Evolutionary conservation across 2,888 invertebrate genomes (phyloP).

Genomic region (Drosophila trichaetosa): DNA sequence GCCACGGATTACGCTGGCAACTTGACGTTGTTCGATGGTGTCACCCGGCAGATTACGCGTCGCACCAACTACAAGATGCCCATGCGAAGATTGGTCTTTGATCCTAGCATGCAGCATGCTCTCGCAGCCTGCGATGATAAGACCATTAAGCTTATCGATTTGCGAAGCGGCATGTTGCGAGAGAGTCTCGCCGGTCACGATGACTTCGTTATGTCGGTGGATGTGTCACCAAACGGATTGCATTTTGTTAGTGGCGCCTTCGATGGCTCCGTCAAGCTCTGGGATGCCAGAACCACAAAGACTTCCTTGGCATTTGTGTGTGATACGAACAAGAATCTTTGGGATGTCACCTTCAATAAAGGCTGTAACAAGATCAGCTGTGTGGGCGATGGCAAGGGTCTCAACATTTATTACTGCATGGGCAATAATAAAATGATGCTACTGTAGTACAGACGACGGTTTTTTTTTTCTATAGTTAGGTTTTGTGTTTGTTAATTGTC

Average conservation of each 20-base stretch:
- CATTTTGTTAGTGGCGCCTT: constrained; percentile 35
- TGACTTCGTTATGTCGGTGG: constrained; percentile 34
- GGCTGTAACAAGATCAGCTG: constrained; percentile 35
- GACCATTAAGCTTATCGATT: constrained; percentile 44
- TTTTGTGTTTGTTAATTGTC: not conserved
- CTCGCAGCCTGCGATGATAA: constrained; percentile 49
- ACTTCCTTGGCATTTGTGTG: constrained; percentile 10
- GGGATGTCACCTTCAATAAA: constrained; percentile 47
- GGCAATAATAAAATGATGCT: constrained; percentile 39
- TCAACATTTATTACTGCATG: constrained; percentile 37
- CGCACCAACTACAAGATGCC: constrained; percentile 17
- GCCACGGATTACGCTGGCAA: constrained; percentile 33
- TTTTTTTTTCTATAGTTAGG: not conserved
- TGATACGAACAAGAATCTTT: constrained; percentile 29
- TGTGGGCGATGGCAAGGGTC: constrained; percentile 49
- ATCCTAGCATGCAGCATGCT: not conserved
- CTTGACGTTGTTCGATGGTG: constrained; percentile 37
- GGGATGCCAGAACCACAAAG: constrained; percentile 44
- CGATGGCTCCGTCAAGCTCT: constrained; percentile 45
- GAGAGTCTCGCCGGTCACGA: constrained; percentile 20
- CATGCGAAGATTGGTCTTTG: constrained; percentile 30
- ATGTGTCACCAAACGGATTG: constrained; percentile 26
- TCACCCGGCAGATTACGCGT: constrained; percentile 32
- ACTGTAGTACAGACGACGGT: not conserved
- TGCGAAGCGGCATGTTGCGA: constrained; percentile 24